A percentile compares a stretch with the other conserved stretches of the same genome.
These are phyloP conservation scores for Ferdinandea cuprea DNA, from an alignment of 2,888 invertebrate species.

Conservation along the genomic window DNA sequence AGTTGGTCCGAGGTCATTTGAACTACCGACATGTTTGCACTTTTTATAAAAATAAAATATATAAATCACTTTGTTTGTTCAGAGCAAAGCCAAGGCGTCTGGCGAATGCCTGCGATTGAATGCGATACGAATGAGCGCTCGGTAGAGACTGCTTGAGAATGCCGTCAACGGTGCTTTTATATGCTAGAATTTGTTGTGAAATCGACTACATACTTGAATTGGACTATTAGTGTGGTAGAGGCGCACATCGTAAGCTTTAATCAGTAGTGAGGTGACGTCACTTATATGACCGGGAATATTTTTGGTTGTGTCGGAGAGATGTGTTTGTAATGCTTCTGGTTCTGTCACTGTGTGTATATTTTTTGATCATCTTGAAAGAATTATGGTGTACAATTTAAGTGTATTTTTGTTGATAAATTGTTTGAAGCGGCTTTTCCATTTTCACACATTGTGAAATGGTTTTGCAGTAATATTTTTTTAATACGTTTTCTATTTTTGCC, in stretches of 20 bases:
- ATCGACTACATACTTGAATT: not conserved
- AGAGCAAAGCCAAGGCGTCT: conserved; percentile 59
- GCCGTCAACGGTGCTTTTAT: conserved; percentile 32
- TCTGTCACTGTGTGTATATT: too few relatives aligned
- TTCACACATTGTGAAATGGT: too few relatives aligned
- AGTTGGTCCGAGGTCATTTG: conserved; percentile 81
- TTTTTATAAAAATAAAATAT: conserved; percentile 4
- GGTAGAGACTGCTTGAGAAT: conserved; percentile 31
- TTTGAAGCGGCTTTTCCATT: too few relatives aligned
- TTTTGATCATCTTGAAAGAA: too few relatives aligned
- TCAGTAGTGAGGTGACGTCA: conserved; percentile 36
- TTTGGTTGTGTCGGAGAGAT: too few relatives aligned
- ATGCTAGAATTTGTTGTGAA: conserved; percentile 30
- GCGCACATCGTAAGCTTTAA: conserved; percentile 74
- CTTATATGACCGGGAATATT: too few relatives aligned
- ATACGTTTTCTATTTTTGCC: too few relatives aligned
- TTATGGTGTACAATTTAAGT: too few relatives aligned
- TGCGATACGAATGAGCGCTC: conserved; percentile 61
- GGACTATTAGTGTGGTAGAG: not conserved
- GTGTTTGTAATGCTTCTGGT: too few relatives aligned
- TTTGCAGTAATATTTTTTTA: too few relatives aligned
- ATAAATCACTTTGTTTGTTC: conserved; percentile 53
- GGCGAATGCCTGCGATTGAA: conserved; percentile 61
- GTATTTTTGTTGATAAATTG: too few relatives aligned
- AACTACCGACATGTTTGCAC: conserved; percentile 61